Evolutionary conservation across 2,797 vertebrate genomes (phyloP).

Genomic region (Lepilemur ruficaudatus): DNA sequence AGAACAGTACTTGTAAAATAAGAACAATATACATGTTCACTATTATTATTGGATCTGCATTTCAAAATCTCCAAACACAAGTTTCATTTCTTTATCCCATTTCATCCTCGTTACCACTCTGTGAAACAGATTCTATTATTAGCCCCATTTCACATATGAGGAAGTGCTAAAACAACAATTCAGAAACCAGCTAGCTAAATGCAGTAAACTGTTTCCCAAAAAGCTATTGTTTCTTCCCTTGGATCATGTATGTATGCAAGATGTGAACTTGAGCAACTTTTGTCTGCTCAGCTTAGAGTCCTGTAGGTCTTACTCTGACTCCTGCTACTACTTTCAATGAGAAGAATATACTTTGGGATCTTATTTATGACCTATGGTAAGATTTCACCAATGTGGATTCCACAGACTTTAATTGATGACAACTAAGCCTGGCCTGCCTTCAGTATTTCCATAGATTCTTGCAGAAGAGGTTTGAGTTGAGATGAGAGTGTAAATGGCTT

Average conservation of each 20-base stretch:
- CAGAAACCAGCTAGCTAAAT: background rate
- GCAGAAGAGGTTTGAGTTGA: background rate
- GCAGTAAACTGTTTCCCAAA: background rate
- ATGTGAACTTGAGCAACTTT: background rate
- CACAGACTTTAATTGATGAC: background rate
- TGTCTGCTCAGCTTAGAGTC: background rate
- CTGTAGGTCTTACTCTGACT: background rate
- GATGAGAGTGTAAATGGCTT: background rate
- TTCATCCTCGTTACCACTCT: background rate
- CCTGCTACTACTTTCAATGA: background rate
- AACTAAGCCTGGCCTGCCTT: background rate
- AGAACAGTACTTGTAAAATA: background rate
- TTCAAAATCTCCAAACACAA: background rate
- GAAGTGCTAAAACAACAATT: constrained; percentile 2
- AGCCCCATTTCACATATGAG: background rate
- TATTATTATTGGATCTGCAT: background rate
- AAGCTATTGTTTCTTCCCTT: background rate
- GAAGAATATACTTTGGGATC: background rate
- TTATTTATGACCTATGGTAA: background rate
- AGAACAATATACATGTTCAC: background rate
- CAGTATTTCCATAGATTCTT: constrained; percentile 12
- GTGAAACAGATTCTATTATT: background rate
- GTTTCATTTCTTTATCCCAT: constrained; percentile 24
- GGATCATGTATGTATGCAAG: background rate
- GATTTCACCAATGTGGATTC: background rate